These are phyloP conservation scores for Mareca strepera DNA, from an alignment of 2,797 vertebrate genomes.

Conservation along the genomic window DNA sequence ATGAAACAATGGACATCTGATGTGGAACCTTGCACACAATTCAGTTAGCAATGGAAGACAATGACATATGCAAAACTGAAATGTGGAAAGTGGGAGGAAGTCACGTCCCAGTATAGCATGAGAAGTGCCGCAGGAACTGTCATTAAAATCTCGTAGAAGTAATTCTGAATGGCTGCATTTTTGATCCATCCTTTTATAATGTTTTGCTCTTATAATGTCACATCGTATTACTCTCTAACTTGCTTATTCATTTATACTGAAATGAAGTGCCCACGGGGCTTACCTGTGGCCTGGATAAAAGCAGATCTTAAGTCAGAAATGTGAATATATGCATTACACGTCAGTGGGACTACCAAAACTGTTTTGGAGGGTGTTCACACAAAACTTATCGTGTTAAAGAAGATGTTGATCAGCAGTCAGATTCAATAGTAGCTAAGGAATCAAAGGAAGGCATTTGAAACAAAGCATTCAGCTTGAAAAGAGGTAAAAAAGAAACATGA, in stretches of 20 bases:
- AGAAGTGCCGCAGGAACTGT: neutral
- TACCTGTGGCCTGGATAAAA: constrained; percentile 9
- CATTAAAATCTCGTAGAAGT: neutral
- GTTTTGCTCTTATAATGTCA: constrained; percentile 34
- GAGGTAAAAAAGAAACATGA: neutral
- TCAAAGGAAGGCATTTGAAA: neutral
- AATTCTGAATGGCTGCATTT: neutral
- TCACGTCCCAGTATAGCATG: neutral
- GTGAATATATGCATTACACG: neutral
- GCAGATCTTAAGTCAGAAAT: neutral
- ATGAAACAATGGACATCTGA: neutral
- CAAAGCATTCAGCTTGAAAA: neutral
- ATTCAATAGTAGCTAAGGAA: neutral
- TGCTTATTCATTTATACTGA: neutral
- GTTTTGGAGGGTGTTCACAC: neutral
- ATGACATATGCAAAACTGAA: neutral
- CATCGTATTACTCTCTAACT: neutral
- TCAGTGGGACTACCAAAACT: neutral
- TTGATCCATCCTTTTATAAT: neutral
- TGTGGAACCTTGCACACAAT: neutral
- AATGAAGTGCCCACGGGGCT: neutral
- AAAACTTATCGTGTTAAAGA: neutral
- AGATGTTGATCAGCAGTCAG: neutral
- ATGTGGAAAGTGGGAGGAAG: neutral
- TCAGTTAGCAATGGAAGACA: neutral